These are phyloP conservation scores for Chrysemys picta DNA, from an alignment of 2,113 vertebrate genomes.

Conservation along the genomic window DNA sequence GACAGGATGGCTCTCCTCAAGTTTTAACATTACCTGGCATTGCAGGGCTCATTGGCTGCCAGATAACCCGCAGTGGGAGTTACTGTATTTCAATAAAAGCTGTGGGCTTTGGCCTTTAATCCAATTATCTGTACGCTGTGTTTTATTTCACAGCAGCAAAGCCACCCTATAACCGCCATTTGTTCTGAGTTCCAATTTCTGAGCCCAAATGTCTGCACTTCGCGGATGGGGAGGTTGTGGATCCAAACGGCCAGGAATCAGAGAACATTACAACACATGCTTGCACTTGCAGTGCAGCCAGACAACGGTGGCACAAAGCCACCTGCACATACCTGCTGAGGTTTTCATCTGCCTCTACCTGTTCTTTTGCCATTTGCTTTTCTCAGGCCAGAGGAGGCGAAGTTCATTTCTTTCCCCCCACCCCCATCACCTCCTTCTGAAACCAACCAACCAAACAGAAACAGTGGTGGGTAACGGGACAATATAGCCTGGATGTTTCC, in stretches of 20 bases:
- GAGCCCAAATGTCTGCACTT: neutral
- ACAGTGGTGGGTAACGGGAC: neutral
- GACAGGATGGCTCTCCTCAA: too few relatives aligned
- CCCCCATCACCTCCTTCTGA: neutral
- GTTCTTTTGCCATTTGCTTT: constrained; percentile 16
- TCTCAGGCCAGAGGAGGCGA: neutral
- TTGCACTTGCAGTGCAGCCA: neutral
- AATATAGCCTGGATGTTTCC: constrained; percentile 10
- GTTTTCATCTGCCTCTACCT: constrained; percentile 35
- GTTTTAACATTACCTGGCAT: too few relatives aligned
- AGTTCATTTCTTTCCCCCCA: constrained; percentile 9
- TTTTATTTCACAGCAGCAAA: neutral
- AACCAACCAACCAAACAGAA: neutral
- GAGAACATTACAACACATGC: constrained; percentile 21
- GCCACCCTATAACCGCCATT: neutral
- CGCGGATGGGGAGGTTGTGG: neutral
- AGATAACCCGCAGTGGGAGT: neutral
- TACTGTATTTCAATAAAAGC: neutral
- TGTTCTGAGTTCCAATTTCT: neutral
- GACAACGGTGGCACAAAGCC: constrained; percentile 27
- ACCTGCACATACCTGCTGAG: neutral
- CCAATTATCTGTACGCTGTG: too few relatives aligned
- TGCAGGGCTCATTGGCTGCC: too few relatives aligned
- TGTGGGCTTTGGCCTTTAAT: neutral
- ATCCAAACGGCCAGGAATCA: neutral